A percentile compares a stretch with the other conserved stretches of the same genome.
phyloP scores from a whole-genome alignment of 1,140 invertebrate genomes.

The Aporrectodea caliginosa region DNA sequence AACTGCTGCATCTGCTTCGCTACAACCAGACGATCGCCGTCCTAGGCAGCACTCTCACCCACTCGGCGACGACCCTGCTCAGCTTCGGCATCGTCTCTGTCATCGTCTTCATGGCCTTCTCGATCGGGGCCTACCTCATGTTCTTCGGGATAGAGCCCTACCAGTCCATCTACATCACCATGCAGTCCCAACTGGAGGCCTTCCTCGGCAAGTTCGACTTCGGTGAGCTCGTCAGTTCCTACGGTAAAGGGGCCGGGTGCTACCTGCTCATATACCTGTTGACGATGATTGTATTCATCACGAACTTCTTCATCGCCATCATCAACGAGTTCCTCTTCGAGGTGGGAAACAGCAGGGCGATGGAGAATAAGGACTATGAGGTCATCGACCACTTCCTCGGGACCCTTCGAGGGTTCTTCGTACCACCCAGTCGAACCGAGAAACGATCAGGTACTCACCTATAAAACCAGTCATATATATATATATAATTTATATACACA shows the following conservation, averaged over 20 bases:
- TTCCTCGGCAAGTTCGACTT: conserved; percentile 1
- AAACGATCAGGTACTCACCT: too few species aligned
- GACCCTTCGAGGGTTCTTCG: not conserved
- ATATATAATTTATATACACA: too few species aligned
- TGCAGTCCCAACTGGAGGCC: not conserved
- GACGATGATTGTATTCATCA: not conserved
- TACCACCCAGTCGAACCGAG: too few species aligned
- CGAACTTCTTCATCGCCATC: not conserved
- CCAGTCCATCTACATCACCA: not conserved
- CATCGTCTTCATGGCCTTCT: not conserved
- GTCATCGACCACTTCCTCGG: not conserved
- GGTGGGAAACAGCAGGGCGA: not conserved
- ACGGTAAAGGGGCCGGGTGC: not conserved
- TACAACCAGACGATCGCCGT: conserved; percentile 1
- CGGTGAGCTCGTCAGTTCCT: not conserved
- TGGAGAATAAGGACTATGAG: not conserved
- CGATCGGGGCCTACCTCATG: not conserved
- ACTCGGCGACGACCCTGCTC: not conserved
- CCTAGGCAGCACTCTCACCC: not conserved
- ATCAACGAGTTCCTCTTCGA: not conserved
- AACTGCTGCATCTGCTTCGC: not conserved
- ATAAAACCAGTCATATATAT: too few species aligned
- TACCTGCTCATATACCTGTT: not conserved
- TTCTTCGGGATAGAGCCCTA: not conserved
- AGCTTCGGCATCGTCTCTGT: not conserved